Evolutionary conservation across 1,140 invertebrate genomes (phyloP).

Genomic region (Lordiphosa mommai): DNA sequence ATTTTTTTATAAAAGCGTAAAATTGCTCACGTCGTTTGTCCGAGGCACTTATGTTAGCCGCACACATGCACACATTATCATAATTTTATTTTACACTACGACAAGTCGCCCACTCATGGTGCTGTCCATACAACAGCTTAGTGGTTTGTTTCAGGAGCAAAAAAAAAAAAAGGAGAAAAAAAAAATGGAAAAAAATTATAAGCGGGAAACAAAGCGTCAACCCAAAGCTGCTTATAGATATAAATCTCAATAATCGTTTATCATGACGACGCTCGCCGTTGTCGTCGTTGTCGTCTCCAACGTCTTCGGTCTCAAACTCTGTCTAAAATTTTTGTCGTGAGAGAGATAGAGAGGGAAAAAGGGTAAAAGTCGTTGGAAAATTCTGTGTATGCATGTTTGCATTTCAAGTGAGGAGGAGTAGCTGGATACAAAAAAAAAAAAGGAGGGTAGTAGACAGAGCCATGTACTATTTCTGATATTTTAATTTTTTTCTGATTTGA

Average conservation of each 20-base stretch:
- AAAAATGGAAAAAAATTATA: slow-evolving; percentile 13
- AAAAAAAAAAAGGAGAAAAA: neutral
- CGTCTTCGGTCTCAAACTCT: neutral
- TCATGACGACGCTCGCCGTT: slow-evolving; percentile 27
- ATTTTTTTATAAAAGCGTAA: slow-evolving; percentile 8
- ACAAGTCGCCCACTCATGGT: slow-evolving; percentile 1
- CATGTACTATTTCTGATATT: slow-evolving; percentile 1
- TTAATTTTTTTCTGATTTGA: slow-evolving; percentile 12
- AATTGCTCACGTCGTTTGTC: slow-evolving; percentile 2
- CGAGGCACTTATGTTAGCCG: neutral
- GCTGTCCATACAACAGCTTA: slow-evolving; percentile 10
- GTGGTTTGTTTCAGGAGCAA: slow-evolving; percentile 11
- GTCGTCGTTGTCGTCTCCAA: neutral
- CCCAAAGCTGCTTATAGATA: slow-evolving; percentile 54
- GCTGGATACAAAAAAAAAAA: neutral
- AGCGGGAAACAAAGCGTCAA: slow-evolving; percentile 40
- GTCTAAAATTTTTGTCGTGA: neutral
- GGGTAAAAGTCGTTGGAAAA: slow-evolving; percentile 21
- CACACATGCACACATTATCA: slow-evolving; percentile 15
- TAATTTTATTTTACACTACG: slow-evolving; percentile 16
- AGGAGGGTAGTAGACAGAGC: neutral
- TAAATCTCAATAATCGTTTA: slow-evolving; percentile 60
- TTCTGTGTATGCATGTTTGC: slow-evolving; percentile 22
- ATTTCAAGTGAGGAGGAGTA: slow-evolving; percentile 7
- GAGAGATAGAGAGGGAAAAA: neutral